phyloP scores from a whole-genome alignment of 2,113 vertebrate species.

The Nibea albiflora region DNA sequence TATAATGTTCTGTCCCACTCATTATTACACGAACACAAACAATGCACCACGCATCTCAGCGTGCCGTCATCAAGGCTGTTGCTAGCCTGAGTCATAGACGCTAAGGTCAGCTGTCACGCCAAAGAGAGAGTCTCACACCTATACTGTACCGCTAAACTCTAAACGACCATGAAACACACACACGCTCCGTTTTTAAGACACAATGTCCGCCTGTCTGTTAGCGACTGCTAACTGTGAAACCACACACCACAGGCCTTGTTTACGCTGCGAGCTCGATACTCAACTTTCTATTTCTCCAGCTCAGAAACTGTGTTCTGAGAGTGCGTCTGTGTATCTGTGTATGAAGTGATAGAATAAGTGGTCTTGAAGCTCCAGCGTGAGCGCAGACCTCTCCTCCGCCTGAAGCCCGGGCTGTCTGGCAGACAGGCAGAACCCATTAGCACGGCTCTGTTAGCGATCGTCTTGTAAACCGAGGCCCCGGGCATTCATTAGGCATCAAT shows the following conservation, averaged over 20 bases:
- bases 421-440: slow-evolving; percentile 85
- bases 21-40: too few relatives aligned
- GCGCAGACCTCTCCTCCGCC: slow-evolving; percentile 19
- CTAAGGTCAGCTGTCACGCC: too few relatives aligned
- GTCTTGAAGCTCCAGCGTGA: slow-evolving; percentile 4
- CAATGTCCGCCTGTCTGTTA: neutral
- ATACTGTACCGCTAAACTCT: too few relatives aligned
- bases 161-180: too few relatives aligned
- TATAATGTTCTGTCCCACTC: too few relatives aligned
- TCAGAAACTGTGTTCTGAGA: neutral
- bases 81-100: too few relatives aligned
- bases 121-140: too few relatives aligned
- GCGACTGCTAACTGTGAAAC: slow-evolving; percentile 79
- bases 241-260: slow-evolving; percentile 14
- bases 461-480: slow-evolving; percentile 89
- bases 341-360: slow-evolving; percentile 17
- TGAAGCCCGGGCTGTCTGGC: slow-evolving; percentile 30
- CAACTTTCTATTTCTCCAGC: neutral
- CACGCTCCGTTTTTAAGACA: neutral
- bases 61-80: too few relatives aligned
- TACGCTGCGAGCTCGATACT: neutral
- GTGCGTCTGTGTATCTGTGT: neutral
- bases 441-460: slow-evolving; percentile 90
- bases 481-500: slow-evolving; percentile 90
- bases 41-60: too few relatives aligned